Base-by-base conservation (phyloP, 2,888 invertebrate species). In the Masnerella sp. region DNA sequence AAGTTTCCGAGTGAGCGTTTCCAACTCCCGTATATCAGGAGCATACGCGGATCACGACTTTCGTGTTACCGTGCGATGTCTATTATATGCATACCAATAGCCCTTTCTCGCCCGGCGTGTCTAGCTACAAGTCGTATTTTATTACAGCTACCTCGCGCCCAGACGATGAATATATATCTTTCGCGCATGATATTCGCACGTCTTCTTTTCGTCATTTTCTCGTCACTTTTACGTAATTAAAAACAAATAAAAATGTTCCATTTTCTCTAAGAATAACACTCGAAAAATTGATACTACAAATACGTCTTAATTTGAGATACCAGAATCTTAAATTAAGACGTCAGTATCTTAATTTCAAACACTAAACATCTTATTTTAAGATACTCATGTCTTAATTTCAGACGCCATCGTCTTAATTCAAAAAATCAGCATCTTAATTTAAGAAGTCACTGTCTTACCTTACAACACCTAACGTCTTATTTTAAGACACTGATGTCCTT, bases 41-140 rank as follows among this genome's bases (percentile, higher is more conserved):
- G 78, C 59, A 74, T 77, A 82, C 81, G 79, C 80, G 80, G 79
- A 81, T 84, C 84, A 84, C 84, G 84, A 84, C 81, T 83, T 82
- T 81, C 83, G 78, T 83, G 84, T 84, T 82, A 78, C 80, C 75
- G 65, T 52, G 72, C 74, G 76, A 76, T 78, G 74, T 71, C 70
- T 75, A 77, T 79, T 73, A 65, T 75, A 74, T 74, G 75, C 76
- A 77, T 67, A 77, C 74, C 74, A 75, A 76, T 79, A 77, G 76
- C 70, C 45, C 42, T 61, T 65, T 68, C 64, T 68, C 68, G 65
- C 69, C 58, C 61, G 15, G 52, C 45, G 59, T 68, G 68, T 62
- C 51, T 71, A 54, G 67, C 54, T 68, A 70, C 61, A 51, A 62
- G 61, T 59, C 67, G 54, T 61, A 67, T 61, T 75, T 67, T 72